phyloP scores from a whole-genome alignment of 2,113 vertebrate genomes.

The Proteles cristata region DNA sequence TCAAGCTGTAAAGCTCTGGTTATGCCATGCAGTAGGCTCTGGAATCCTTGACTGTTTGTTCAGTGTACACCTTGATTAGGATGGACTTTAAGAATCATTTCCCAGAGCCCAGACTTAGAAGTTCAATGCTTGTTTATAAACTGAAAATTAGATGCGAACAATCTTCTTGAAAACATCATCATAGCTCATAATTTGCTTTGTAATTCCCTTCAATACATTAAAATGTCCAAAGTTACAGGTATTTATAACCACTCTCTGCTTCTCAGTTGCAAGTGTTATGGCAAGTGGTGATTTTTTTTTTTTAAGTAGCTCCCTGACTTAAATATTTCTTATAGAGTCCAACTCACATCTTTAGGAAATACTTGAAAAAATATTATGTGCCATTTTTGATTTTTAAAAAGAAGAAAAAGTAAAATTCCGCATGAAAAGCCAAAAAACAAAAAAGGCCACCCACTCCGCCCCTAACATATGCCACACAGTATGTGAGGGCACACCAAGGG shows the following conservation, averaged over 20 bases:
- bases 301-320: background rate
- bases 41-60: background rate
- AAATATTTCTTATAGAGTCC: background rate
- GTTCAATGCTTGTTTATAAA: background rate
- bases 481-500: background rate
- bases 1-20: background rate
- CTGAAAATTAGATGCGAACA: background rate
- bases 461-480: background rate
- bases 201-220: background rate
- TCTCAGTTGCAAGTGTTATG: background rate
- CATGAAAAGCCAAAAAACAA: background rate
- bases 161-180: background rate
- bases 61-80: background rate
- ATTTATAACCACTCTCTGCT: background rate
- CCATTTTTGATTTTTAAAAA: background rate
- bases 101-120: background rate
- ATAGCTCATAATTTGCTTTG: background rate
- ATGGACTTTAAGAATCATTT: background rate
- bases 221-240: background rate
- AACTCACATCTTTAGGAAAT: background rate
- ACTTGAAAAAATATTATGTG: slow-evolving; percentile 1
- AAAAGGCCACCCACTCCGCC: background rate
- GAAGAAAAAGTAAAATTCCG: background rate
- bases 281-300: background rate
- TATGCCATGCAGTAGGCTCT: background rate